Evolutionary conservation across 2,113 vertebrate genomes (phyloP).

Genomic region (Sceloporus undulatus): DNA sequence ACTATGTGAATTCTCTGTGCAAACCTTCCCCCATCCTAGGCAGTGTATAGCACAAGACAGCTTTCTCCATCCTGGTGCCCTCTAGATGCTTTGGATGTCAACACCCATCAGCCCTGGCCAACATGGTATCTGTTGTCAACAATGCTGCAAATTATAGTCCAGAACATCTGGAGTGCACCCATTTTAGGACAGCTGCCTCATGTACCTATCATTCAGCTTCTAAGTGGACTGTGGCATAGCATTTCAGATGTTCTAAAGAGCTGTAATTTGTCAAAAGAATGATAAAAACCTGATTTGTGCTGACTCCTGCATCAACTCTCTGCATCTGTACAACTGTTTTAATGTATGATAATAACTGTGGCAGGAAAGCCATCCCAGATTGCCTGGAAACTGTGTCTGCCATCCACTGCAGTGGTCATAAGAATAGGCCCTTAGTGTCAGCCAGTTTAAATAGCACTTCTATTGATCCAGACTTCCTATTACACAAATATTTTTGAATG

Average conservation of each 20-base stretch:
- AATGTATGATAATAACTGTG: neutral
- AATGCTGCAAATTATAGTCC: too few relatives aligned
- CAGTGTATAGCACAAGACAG: neutral
- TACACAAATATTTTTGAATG: conserved; percentile 12
- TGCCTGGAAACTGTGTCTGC: neutral
- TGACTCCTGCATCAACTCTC: neutral
- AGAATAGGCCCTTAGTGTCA: neutral
- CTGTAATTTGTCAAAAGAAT: neutral
- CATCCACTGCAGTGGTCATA: neutral
- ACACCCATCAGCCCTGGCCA: too few relatives aligned
- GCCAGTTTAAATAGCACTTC: neutral
- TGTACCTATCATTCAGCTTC: neutral
- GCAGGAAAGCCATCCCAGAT: neutral
- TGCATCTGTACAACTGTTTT: neutral
- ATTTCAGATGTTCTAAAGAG: neutral
- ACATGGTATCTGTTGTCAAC: too few relatives aligned
- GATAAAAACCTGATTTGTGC: neutral
- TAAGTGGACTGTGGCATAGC: too few relatives aligned
- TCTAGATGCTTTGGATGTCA: neutral
- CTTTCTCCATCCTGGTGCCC: neutral
- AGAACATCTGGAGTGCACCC: too few relatives aligned
- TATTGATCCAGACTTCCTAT: conserved; percentile 12
- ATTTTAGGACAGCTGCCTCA: neutral
- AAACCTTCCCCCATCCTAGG: neutral
- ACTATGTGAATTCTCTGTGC: neutral